Conservation (phyloP, 2,888 invertebrate species). For the Polylopha cassiicola region DNA sequence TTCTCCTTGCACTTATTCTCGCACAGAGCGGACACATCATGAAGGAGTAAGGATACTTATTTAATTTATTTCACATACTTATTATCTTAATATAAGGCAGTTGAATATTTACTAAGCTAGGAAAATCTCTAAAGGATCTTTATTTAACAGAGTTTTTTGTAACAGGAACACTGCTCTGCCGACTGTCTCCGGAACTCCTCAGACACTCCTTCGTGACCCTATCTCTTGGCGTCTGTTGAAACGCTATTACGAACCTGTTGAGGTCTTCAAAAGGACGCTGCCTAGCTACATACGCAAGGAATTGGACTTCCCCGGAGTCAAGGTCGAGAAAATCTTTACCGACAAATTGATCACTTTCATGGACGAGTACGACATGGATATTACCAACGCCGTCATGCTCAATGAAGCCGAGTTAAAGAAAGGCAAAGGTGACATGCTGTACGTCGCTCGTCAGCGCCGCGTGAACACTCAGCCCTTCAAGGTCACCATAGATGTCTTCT, state of each 20-base stretch:
- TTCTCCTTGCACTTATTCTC: no score
- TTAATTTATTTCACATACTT: no score
- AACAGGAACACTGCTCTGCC: constrained; percentile 71
- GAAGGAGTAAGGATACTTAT: no score
- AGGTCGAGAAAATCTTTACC: constrained; percentile 77
- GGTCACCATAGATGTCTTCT: constrained; percentile 73
- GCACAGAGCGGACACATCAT: no score
- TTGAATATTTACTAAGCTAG: no score
- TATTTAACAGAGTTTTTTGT: no score
- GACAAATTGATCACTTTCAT: constrained; percentile 83
- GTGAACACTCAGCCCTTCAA: constrained; percentile 82
- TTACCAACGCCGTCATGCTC: constrained; percentile 78
- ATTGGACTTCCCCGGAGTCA: constrained; percentile 79
- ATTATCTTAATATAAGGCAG: no score
- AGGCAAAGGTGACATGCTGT: constrained; percentile 65
- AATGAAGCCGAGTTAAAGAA: constrained; percentile 66
- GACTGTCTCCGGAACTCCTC: constrained; percentile 79
- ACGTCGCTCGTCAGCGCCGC: constrained; percentile 78
- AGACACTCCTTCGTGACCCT: constrained; percentile 83
- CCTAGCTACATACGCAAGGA: constrained; percentile 79
- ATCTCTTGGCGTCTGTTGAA: constrained; percentile 83
- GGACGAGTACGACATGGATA: constrained; percentile 81
- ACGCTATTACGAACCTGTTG: constrained; percentile 74
- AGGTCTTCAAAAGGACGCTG: constrained; percentile 78
- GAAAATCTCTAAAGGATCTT: no score